A percentile compares a stretch with the other conserved stretches of the same genome.
phyloP scores from a whole-genome alignment of 2,797 vertebrate species.

The Sebastes baramenuke region DNA sequence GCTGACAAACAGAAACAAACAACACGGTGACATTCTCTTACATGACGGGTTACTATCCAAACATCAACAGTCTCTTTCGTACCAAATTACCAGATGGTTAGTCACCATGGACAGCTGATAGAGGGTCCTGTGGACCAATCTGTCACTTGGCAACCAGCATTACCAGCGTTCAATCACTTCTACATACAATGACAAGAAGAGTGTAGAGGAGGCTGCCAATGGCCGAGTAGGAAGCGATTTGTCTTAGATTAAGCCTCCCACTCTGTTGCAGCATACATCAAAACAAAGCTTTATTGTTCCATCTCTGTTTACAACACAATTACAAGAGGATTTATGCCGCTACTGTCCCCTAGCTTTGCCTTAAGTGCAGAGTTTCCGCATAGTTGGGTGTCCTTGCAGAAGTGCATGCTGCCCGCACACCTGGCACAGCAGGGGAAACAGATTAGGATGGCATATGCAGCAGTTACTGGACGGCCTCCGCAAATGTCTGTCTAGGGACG shows the following conservation, averaged over 20 bases:
- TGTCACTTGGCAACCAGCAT: conserved; percentile 38
- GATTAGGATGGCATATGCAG: conserved; percentile 77
- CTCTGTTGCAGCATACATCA: conserved; percentile 37
- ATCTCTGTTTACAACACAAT: conserved; percentile 63
- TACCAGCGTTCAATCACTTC: conserved; percentile 20
- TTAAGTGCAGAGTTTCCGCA: conserved; percentile 49
- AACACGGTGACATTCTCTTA: background rate
- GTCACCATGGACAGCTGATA: conserved; percentile 28
- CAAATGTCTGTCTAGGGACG: conserved; percentile 70
- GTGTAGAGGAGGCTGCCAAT: background rate
- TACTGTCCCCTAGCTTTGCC: conserved; percentile 44
- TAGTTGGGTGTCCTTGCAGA: conserved; percentile 66
- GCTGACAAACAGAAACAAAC: background rate
- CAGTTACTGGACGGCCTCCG: conserved; percentile 56
- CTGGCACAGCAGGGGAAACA: conserved; percentile 74
- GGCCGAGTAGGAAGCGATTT: conserved; percentile 15
- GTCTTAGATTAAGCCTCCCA: conserved; percentile 14
- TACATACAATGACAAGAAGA: conserved; percentile 6
- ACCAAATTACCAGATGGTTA: conserved; percentile 58
- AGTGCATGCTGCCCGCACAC: conserved; percentile 68
- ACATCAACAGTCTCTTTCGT: conserved; percentile 14
- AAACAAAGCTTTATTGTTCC: conserved; percentile 64
- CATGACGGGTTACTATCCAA: background rate
- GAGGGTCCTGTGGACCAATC: conserved; percentile 21
- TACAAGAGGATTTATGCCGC: conserved; percentile 63